phyloP scores from a whole-genome alignment of 1,140 invertebrate species.

The Hyles vespertilio region DNA sequence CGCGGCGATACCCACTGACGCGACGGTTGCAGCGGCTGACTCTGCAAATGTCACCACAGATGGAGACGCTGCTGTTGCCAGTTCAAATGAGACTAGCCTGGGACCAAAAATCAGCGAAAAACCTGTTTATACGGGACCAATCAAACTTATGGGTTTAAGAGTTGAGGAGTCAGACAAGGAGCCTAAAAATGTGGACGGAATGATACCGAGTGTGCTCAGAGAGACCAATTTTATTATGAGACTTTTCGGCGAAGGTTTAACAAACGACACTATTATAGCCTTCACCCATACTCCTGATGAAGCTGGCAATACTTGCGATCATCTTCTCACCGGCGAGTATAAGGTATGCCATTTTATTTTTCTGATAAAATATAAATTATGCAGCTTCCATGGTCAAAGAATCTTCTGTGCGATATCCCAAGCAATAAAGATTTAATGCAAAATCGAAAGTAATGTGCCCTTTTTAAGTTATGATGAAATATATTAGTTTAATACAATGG shows the following conservation, averaged over 20 bases:
- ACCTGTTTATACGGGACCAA: neutral
- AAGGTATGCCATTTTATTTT: slow-evolving; percentile 35
- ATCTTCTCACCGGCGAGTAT: slow-evolving; percentile 64
- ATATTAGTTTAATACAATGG: too few relatives aligned
- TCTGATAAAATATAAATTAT: too few relatives aligned
- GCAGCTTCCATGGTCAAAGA: too few relatives aligned
- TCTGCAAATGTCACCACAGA: too few relatives aligned
- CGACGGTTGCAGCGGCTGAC: neutral
- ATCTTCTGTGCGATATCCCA: too few relatives aligned
- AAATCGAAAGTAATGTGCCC: too few relatives aligned
- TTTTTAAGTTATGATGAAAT: too few relatives aligned
- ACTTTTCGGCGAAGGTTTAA: slow-evolving; percentile 84
- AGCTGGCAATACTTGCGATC: slow-evolving; percentile 71
- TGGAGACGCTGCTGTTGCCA: neutral
- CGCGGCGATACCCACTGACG: neutral
- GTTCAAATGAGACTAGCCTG: slow-evolving; percentile 7
- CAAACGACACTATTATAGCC: slow-evolving; percentile 80
- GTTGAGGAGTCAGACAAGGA: slow-evolving; percentile 78
- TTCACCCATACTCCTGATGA: slow-evolving; percentile 79
- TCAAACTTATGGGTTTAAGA: slow-evolving; percentile 76
- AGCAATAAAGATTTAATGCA: too few relatives aligned
- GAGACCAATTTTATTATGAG: slow-evolving; percentile 75
- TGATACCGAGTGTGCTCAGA: slow-evolving; percentile 80
- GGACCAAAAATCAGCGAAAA: slow-evolving; percentile 11
- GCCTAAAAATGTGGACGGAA: slow-evolving; percentile 77